phyloP scores from a whole-genome alignment of 2,888 invertebrate genomes.

The Junonia oenone region DNA sequence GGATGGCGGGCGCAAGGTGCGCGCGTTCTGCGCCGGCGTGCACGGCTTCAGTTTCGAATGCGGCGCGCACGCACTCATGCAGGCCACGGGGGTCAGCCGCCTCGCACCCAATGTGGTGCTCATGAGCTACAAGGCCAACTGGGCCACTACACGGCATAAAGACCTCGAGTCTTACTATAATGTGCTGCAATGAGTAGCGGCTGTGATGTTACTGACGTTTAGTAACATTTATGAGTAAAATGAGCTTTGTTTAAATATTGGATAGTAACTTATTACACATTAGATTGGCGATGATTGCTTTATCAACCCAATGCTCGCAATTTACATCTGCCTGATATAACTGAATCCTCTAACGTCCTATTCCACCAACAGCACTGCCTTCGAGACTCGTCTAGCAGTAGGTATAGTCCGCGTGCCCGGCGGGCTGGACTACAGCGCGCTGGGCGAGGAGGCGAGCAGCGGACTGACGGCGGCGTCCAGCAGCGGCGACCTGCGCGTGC shows the following conservation, averaged over 20 bases:
- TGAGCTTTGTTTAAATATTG: too few species aligned
- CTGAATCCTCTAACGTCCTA: too few species aligned
- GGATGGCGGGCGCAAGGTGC: conserved; percentile 84
- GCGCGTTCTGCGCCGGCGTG: conserved; percentile 91
- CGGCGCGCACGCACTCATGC: conserved; percentile 91
- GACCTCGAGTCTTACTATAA: conserved; percentile 95
- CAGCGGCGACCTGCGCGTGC: conserved; percentile 65
- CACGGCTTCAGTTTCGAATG: conserved; percentile 86
- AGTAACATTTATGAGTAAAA: too few species aligned
- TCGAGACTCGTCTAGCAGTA: conserved; percentile 94
- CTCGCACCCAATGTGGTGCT: conserved; percentile 95
- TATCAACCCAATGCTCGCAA: too few species aligned
- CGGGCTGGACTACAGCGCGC: conserved; percentile 88
- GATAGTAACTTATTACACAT: too few species aligned
- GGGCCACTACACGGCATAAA: conserved; percentile 86
- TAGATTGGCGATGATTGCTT: too few species aligned
- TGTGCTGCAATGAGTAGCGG: conserved; percentile 96
- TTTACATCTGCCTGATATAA: too few species aligned
- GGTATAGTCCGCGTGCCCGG: conserved; percentile 91
- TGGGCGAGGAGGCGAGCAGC: conserved; percentile 49
- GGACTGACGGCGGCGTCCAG: conserved; percentile 61
- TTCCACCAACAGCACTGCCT: conserved; percentile 94
- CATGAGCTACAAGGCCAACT: conserved; percentile 96
- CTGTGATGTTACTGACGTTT: too few species aligned
- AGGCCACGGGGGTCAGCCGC: conserved; percentile 94